Percentiles rank a stretch among this genome's conserved stretches.
These are phyloP conservation scores for Blastobasis lacticolella DNA, from an alignment of 2,888 invertebrate species.

Conservation along the genomic window DNA sequence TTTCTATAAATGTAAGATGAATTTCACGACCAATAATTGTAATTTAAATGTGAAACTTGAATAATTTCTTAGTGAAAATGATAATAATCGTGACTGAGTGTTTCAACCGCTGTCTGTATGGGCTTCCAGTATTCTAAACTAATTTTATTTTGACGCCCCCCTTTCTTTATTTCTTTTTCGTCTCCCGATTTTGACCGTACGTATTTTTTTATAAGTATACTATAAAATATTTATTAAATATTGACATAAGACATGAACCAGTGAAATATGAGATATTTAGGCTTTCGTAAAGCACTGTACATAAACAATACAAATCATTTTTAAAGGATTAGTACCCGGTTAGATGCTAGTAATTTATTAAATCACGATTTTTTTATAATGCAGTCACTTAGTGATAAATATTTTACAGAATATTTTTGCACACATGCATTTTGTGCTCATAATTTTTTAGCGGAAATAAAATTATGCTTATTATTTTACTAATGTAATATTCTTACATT, in stretches of 20 bases:
- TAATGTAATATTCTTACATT: background rate
- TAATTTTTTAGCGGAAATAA: slow-evolving; percentile 9
- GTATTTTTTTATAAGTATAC: slow-evolving; percentile 3
- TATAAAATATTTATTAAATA: slow-evolving; percentile 5
- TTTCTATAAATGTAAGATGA: slow-evolving; percentile 48
- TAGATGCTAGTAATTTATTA: slow-evolving; percentile 57
- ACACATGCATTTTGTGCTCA: slow-evolving; percentile 15
- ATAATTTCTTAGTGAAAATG: slow-evolving; percentile 65
- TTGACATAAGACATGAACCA: slow-evolving; percentile 27
- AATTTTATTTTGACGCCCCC: slow-evolving; percentile 50
- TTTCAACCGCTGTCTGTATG: slow-evolving; percentile 67
- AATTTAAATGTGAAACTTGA: slow-evolving; percentile 58
- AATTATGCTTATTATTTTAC: background rate
- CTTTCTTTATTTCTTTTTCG: slow-evolving; percentile 16
- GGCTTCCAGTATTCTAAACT: slow-evolving; percentile 69
- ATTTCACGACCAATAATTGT: slow-evolving; percentile 72
- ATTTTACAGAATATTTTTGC: background rate
- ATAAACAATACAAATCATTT: slow-evolving; percentile 31
- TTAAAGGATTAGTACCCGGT: slow-evolving; percentile 34
- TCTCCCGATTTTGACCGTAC: slow-evolving; percentile 10
- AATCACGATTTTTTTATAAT: slow-evolving; percentile 30
- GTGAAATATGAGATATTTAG: slow-evolving; percentile 40
- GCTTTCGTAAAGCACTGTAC: slow-evolving; percentile 51
- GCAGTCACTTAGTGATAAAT: slow-evolving; percentile 25
- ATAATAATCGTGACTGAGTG: slow-evolving; percentile 68